Conservation (phyloP, 2,888 invertebrate species). For the Chloroclystis v-ata region DNA sequence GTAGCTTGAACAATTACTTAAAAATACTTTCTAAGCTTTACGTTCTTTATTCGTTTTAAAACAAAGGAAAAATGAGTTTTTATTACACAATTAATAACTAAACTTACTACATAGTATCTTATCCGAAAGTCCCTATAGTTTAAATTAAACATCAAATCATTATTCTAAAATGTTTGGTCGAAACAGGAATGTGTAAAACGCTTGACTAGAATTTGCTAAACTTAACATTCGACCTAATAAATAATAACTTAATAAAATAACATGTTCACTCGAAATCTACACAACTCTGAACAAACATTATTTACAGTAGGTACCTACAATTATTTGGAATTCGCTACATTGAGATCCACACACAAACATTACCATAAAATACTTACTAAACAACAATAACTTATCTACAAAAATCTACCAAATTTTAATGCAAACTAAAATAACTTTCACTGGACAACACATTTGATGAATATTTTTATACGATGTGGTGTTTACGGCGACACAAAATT, state of each 20-base stretch:
- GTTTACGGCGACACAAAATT: neutral
- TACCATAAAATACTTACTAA: conserved; percentile 10
- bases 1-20: neutral
- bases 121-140: conserved; percentile 5
- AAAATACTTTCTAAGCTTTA: neutral
- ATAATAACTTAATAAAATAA: conserved; percentile 67
- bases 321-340: conserved; percentile 52
- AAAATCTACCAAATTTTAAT: conserved; percentile 17
- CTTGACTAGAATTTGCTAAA: conserved; percentile 78
- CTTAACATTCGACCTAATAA: conserved; percentile 74
- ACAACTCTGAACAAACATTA: conserved; percentile 27
- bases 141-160: conserved; percentile 7
- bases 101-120: conserved; percentile 4
- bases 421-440: conserved; percentile 9
- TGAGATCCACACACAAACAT: conserved; percentile 65
- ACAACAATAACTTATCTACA: conserved; percentile 9
- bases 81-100: conserved; percentile 2
- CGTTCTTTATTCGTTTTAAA: neutral
- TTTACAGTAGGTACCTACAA: no score
- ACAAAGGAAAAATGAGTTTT: neutral
- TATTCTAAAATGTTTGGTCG: conserved; percentile 64
- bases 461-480: conserved; percentile 11
- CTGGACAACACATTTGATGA: conserved; percentile 20
- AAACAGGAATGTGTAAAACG: conserved; percentile 78
- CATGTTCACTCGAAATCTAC: conserved; percentile 55